Evolutionary conservation across 2,113 vertebrate genomes (phyloP), one percentile per base, ranked within the genome.

Genomic region (human (Homo sapiens)): DNA sequence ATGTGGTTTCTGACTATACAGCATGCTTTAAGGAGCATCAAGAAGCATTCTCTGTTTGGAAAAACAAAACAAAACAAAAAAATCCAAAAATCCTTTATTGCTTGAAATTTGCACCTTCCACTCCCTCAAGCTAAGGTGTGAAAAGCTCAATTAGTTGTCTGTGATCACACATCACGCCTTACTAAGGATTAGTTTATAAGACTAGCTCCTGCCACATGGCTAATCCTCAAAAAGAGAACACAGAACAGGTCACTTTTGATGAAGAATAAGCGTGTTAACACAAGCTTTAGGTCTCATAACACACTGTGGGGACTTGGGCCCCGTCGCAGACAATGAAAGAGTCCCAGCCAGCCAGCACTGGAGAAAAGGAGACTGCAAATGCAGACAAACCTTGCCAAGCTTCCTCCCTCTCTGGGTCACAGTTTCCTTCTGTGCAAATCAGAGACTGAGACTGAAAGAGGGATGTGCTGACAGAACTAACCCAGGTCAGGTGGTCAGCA

Each of bases 401-500:
- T 30, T 45, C 50, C 68, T 78, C 6, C 70, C 6, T 68, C 20
- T 85, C 73, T 2, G 38, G 78, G 40, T 22, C 14, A 40, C 14
- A 57, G 12, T n/a, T 35, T 70, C 4, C 9, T 90, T 79, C 52
- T 57, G 20, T 35, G 68, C 7, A 61, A 25, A 92, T 80, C 5
- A 76, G 59, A 22, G 38, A 16, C 10, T 55, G 45, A 55, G 20
- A 45, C 0, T 32, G 32, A 27, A 5, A 52, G 2, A 75, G 1
- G 22, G 23, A 5, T 1, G 5, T 23, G 5, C 17, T 75, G 22
- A 30, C 5, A 45, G 64, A 45, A n/a, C 35, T 14, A 27, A 88
- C 35, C 55, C 3, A 12, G 20, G 32, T 66, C 32, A 81, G 43
- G 27, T 2, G 35, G 5, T 17, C 48, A 35, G n/a, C 0, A 0